These are phyloP conservation scores for Trogon melanurus DNA, from an alignment of 2,113 vertebrate genomes.

Conservation along the genomic window DNA sequence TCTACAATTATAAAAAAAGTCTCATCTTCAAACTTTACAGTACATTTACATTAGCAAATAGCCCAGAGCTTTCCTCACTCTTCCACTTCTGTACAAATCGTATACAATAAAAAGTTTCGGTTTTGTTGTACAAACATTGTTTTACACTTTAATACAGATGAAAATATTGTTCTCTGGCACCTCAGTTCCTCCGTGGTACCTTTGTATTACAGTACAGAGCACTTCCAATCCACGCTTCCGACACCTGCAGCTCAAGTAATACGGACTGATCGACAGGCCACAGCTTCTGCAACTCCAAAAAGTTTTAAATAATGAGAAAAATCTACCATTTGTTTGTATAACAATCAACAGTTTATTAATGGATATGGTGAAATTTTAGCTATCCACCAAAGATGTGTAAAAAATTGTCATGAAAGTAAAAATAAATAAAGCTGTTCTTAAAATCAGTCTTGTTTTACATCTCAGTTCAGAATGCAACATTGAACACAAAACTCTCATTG, in stretches of 20 bases:
- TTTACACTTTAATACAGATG: conserved; percentile 68
- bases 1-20: conserved; percentile 59
- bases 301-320: conserved; percentile 65
- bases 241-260: neutral
- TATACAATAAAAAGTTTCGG: conserved; percentile 22
- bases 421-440: conserved; percentile 82
- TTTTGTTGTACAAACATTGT: conserved; percentile 36
- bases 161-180: conserved; percentile 50
- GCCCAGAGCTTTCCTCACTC: neutral
- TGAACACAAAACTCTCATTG: conserved; percentile 66
- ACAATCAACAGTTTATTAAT: conserved; percentile 77
- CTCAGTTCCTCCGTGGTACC: neutral
- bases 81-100: conserved; percentile 32
- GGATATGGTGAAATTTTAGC: conserved; percentile 72
- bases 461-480: conserved; percentile 69
- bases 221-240: neutral
- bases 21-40: conserved; percentile 59
- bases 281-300: neutral
- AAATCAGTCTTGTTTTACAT: conserved; percentile 73
- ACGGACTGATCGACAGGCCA: neutral
- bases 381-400: conserved; percentile 76
- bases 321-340: conserved; percentile 64
- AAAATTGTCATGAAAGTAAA: conserved; percentile 76
- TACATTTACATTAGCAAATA: conserved; percentile 50
- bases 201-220: neutral